phyloP scores from a whole-genome alignment of 2,888 invertebrate species.

The Siphlonurus alternatus region DNA sequence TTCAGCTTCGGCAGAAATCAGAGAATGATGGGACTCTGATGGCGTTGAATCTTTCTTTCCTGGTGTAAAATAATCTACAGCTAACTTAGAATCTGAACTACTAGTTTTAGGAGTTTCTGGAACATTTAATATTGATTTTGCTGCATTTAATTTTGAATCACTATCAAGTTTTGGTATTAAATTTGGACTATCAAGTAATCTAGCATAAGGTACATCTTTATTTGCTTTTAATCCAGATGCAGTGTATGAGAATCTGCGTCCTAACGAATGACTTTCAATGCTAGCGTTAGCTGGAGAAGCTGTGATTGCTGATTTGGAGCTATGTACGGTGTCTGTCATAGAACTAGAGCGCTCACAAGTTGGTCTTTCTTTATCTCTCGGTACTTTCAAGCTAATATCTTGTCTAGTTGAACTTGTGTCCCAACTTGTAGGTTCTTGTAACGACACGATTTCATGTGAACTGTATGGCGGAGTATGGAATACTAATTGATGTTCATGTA shows the following conservation, averaged over 20 bases:
- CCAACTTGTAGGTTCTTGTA: slow-evolving; percentile 38
- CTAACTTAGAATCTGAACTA: slow-evolving; percentile 69
- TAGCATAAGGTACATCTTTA: slow-evolving; percentile 59
- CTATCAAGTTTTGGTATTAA: slow-evolving; percentile 47
- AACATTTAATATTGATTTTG: slow-evolving; percentile 29
- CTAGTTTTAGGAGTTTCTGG: slow-evolving; percentile 53
- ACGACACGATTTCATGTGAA: slow-evolving; percentile 48
- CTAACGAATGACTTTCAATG: slow-evolving; percentile 23
- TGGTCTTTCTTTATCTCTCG: slow-evolving; percentile 2
- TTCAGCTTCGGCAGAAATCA: slow-evolving; percentile 22
- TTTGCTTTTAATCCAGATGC: slow-evolving; percentile 23
- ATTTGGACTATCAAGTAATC: slow-evolving; percentile 49
- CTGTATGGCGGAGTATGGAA: slow-evolving; percentile 85
- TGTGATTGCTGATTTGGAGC: slow-evolving; percentile 16
- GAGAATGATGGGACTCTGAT: slow-evolving; percentile 50
- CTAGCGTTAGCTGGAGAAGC: slow-evolving; percentile 3
- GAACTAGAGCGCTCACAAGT: slow-evolving; percentile 24
- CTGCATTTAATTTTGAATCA: slow-evolving; percentile 47
- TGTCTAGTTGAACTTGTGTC: slow-evolving; percentile 9
- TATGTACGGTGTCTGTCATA: slow-evolving; percentile 23
- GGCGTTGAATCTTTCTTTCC: slow-evolving; percentile 34
- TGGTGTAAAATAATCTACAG: slow-evolving; percentile 49
- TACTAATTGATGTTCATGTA: slow-evolving; percentile 70
- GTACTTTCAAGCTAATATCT: neutral
- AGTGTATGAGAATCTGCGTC: slow-evolving; percentile 44